phyloP scores from a whole-genome alignment of 2,888 invertebrate species.

The Pediacus dermestoides region DNA sequence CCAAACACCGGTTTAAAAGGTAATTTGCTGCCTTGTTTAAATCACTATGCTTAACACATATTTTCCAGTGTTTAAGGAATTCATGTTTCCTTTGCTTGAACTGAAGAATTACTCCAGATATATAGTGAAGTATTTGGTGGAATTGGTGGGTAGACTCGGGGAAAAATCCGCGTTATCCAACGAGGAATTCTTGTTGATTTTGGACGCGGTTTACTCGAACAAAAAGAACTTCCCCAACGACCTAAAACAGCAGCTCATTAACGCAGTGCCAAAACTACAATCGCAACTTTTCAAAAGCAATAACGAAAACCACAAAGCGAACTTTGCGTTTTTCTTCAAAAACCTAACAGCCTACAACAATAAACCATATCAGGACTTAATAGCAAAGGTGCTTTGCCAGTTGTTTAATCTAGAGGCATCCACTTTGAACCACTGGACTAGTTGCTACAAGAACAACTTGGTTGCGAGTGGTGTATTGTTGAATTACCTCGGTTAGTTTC shows the following conservation, averaged over 20 bases:
- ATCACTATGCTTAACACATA: conserved; percentile 7
- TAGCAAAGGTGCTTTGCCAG: conserved; percentile 58
- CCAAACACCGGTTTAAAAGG: conserved; percentile 66
- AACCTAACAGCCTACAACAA: conserved; percentile 54
- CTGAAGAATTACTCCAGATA: conserved; percentile 67
- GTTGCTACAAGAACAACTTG: conserved; percentile 63
- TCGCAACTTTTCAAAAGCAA: conserved; percentile 39
- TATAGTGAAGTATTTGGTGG: conserved; percentile 60
- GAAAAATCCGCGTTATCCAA: conserved; percentile 31
- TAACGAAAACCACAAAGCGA: conserved; percentile 47
- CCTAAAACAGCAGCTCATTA: conserved; percentile 48
- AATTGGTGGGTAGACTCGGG: conserved; percentile 41
- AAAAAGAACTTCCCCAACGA: conserved; percentile 56
- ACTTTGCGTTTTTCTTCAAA: conserved; percentile 62
- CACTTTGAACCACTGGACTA: conserved; percentile 65
- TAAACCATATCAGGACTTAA: conserved; percentile 53
- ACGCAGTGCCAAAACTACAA: conserved; percentile 45
- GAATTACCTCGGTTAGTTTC: conserved; percentile 55
- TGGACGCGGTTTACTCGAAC: conserved; percentile 57
- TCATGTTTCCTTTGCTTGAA: conserved; percentile 70
- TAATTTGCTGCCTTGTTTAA: conserved; percentile 34
- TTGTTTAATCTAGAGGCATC: conserved; percentile 62
- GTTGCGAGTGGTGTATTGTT: conserved; percentile 65
- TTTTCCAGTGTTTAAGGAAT: conserved; percentile 67
- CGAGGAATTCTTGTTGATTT: conserved; percentile 60